Evolutionary conservation across 2,113 vertebrate genomes (phyloP), one percentile per base, ranked within the genome.

Genomic region (Procavia capensis): DNA sequence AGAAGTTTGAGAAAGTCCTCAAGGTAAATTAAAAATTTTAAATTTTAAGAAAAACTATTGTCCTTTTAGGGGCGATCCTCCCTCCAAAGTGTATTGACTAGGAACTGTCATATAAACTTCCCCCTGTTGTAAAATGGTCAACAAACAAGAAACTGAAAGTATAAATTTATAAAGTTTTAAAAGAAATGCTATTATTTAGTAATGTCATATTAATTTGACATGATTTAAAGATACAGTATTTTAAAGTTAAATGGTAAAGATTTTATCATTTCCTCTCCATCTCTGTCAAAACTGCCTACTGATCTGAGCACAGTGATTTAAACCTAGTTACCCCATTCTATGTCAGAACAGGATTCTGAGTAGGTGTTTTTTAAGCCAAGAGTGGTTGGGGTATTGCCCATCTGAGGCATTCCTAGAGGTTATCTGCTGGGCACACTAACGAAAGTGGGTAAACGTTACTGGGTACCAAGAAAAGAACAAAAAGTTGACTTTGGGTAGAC

Each of bases 301-400:
- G 94, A 96, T 96, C 94, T 96, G 84, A 81, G 91, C 61, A 97
- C 97, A 97, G 86, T 97, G 97, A 97, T 98, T 98, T 97, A 96
- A 98, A 94, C 80, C 80, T 76, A 94, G 93, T 87, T 90, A 79
- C 92, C 43, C 80, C 89, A 91, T 50, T 97, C 57, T 83, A 87
- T 87, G 96, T 97, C 96, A 97, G 93, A 98, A 98, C 95, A 98
- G 95, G 91, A 97, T 96, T 97, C 39, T 85, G 94, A 93, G 97
- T 97, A 93, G 96, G 97, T 59, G 97, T 97, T 84, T 97, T 75
- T 92, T 64, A 96, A 97, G 94, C 59, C 88, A 88, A 94, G 86
- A 95, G 96, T 91, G 93, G 96, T 94, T 97, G 94, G 97, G 97
- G 96, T 96, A 97, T 97, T 97, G 97, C 97, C 97, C 97, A 95